A percentile compares a stretch with the other conserved stretches of the same genome.
Evolutionary conservation across 2,888 invertebrate genomes (phyloP).

Genomic region (Ornithoptera priamus): DNA sequence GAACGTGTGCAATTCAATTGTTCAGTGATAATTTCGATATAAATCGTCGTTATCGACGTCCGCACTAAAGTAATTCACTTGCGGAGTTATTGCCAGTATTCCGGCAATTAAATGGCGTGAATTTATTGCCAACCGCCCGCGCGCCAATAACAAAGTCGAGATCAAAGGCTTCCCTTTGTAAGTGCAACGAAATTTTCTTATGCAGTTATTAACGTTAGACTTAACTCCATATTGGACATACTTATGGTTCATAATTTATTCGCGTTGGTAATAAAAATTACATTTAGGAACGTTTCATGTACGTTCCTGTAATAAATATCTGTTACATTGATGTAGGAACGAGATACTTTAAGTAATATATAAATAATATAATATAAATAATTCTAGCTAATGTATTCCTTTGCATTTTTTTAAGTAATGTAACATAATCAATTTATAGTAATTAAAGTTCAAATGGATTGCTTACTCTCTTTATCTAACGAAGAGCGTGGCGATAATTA

Average conservation of each 20-base stretch:
- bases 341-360: too few relatives aligned
- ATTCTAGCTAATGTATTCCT: not conserved
- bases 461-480: slow-evolving; percentile 1
- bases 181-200: slow-evolving; percentile 37
- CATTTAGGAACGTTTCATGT: not conserved
- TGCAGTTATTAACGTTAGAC: slow-evolving; percentile 35
- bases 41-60: slow-evolving; percentile 45
- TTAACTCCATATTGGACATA: slow-evolving; percentile 30
- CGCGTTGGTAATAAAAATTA: slow-evolving; percentile 1
- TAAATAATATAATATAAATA: too few relatives aligned
- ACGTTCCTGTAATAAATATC: not conserved
- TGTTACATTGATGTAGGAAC: not conserved
- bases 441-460: not conserved
- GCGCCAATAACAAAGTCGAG: slow-evolving; percentile 45
- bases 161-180: slow-evolving; percentile 52
- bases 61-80: slow-evolving; percentile 31
- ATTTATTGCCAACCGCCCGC: slow-evolving; percentile 47
- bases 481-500: slow-evolving; percentile 1
- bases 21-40: slow-evolving; percentile 37
- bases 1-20: slow-evolving; percentile 37
- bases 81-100: slow-evolving; percentile 50
- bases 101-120: slow-evolving; percentile 49
- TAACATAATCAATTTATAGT: not conserved
- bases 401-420: not conserved
- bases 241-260: slow-evolving; percentile 21